A percentile compares a stretch with the other conserved stretches of the same genome.
phyloP scores from a whole-genome alignment of 2,797 vertebrate genomes.

The Manis crassicaudata region DNA sequence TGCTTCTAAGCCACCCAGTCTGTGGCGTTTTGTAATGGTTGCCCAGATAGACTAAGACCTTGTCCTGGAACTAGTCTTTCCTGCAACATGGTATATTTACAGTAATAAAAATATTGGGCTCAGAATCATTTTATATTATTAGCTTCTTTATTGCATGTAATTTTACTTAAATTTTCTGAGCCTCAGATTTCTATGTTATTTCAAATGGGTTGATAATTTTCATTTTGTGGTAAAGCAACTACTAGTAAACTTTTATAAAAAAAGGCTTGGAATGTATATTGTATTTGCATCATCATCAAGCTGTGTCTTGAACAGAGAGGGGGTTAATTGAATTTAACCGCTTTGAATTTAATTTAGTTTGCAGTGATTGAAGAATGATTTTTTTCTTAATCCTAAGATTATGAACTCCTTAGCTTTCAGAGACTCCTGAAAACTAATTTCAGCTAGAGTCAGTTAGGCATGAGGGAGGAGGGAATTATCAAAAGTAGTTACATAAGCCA shows the following conservation, averaged over 20 bases:
- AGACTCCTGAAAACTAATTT: constrained; percentile 11
- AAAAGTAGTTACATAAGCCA: neutral
- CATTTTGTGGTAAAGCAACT: neutral
- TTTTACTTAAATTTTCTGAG: neutral
- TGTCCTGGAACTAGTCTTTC: neutral
- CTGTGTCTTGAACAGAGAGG: constrained; percentile 1
- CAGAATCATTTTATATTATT: neutral
- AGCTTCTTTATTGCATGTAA: neutral
- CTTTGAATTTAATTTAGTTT: constrained; percentile 47
- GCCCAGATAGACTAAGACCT: neutral
- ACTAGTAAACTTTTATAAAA: neutral
- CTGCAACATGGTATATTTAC: neutral
- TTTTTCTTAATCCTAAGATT: constrained; percentile 34
- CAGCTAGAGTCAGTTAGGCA: constrained; percentile 7
- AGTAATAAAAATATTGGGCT: neutral
- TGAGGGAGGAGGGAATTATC: neutral
- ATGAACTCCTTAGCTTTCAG: neutral
- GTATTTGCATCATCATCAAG: constrained; percentile 9
- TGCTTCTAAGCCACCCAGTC: neutral
- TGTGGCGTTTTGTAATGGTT: neutral
- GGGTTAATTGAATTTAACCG: neutral
- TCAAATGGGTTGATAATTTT: neutral
- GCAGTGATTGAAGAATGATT: neutral
- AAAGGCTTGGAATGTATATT: neutral
- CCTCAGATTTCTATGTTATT: constrained; percentile 9